phyloP scores from a whole-genome alignment of 2,113 vertebrate species.

The Microtus montanus region DNA sequence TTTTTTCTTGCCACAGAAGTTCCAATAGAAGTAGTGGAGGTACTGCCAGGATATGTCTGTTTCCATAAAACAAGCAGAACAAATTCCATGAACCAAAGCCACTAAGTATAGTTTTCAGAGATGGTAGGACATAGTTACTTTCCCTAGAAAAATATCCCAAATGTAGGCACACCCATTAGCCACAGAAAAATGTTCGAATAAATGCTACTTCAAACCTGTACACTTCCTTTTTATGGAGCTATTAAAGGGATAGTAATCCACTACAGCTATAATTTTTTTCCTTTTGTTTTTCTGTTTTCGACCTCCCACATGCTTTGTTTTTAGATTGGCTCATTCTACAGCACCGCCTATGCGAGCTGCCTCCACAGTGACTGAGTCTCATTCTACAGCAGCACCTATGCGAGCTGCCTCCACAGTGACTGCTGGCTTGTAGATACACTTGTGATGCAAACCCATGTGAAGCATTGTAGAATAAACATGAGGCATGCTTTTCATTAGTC shows the following conservation, averaged over 20 bases:
- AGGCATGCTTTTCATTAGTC: constrained; percentile 72
- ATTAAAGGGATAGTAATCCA: constrained; percentile 69
- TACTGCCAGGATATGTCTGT: constrained; percentile 68
- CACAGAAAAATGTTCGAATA: constrained; percentile 70
- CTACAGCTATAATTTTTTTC: constrained; percentile 65
- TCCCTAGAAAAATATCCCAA: constrained; percentile 75
- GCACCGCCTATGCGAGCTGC: constrained; percentile 14
- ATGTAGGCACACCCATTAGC: constrained; percentile 70
- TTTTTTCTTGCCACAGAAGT: constrained; percentile 67
- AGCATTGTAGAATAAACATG: constrained; percentile 74
- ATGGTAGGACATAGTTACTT: constrained; percentile 76
- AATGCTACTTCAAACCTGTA: constrained; percentile 71
- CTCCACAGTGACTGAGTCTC: neutral
- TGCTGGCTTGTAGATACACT: constrained; percentile 68
- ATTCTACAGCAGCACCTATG: constrained; percentile 43
- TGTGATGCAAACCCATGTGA: constrained; percentile 70
- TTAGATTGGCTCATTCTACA: constrained; percentile 60
- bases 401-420: constrained; percentile 43
- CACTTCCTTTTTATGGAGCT: constrained; percentile 64
- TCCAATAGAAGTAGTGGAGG: constrained; percentile 66
- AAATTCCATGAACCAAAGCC: constrained; percentile 80
- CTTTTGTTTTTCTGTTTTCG: constrained; percentile 64
- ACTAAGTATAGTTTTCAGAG: constrained; percentile 78
- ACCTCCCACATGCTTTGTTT: constrained; percentile 64
- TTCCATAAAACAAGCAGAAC: constrained; percentile 73